These are phyloP conservation scores for Gavia stellata DNA, from an alignment of 2,113 vertebrate species.

Conservation along the genomic window DNA sequence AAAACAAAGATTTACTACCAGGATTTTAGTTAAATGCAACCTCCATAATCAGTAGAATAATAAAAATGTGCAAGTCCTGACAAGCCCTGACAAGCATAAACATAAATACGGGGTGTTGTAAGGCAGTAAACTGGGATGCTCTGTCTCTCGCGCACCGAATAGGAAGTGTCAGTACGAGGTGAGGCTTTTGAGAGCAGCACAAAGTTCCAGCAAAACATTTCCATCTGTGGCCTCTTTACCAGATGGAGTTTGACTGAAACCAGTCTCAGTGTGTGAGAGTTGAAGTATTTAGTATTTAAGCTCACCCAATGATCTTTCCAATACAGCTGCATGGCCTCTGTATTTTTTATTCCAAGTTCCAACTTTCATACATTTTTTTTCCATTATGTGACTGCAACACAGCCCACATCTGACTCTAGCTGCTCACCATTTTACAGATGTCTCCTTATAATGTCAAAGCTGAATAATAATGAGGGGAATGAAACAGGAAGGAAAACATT, in stretches of 20 bases:
- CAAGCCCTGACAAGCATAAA: background rate
- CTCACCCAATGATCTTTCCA: background rate
- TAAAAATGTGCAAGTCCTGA: background rate
- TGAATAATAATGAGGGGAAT: background rate
- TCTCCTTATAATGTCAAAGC: background rate
- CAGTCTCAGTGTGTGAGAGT: background rate
- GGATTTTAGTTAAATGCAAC: background rate
- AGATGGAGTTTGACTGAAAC: background rate
- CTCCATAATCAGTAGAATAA: background rate
- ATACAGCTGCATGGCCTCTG: background rate
- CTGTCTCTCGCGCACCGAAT: accelerated
- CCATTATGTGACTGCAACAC: background rate
- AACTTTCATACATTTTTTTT: background rate
- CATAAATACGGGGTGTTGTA: accelerated
- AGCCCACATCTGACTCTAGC: background rate
- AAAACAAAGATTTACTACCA: too few relatives aligned
- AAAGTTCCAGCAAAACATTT: background rate
- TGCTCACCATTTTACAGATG: background rate
- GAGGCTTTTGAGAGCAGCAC: background rate
- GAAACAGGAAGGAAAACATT: background rate
- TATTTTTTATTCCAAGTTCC: background rate
- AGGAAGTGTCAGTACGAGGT: background rate
- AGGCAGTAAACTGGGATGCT: background rate
- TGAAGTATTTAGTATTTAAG: background rate
- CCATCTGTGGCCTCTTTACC: background rate